Evolutionary conservation across 2,797 vertebrate genomes (phyloP), one percentile per base, ranked within the genome.

Genomic region (Enteromius anoplus): DNA sequence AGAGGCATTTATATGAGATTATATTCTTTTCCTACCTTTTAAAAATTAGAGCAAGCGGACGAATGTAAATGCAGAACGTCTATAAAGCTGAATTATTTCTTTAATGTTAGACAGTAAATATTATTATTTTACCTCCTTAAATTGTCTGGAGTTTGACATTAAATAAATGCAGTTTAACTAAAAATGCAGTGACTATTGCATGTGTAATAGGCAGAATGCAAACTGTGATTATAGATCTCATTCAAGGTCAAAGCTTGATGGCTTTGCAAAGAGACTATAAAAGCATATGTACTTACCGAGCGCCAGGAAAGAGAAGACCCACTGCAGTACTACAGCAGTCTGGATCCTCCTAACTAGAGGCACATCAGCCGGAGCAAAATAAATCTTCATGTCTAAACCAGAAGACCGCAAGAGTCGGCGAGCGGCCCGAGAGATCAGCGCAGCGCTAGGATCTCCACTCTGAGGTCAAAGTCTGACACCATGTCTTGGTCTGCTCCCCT

Each of bases 271-370:
- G 19, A 26, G 4, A 49, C 26, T 14, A 9, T 55, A 69, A 23
- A 23, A 84, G 21, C 7, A 82, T 1, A 23, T 26, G 47, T 40
- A 77, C 86, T 82, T 94, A 99, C 98, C 96, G 47, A 98, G 85
- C 7, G 42, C 86, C 4, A 98, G 88, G 91, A 99, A 99, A 88
- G 93, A 95, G 93, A 93, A 96, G 88, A 98, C 90, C 96, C 97
- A 99, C 21, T 96, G 95, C 65, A 93, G 66, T 72, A 98, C 96
- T 0, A 90, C 83, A 0, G 93, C 91, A 0, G 96, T 99, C 93
- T 99, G 97, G 86, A 98, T 92, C 87, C 98, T 93, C 72, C 96
- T 92, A 17, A 85, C 34, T 29, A 96, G 45, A 0, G 98, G 96
- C 55, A 96, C 0, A 0, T 88, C 85, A 47, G 88, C 4, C 0